phyloP scores from a whole-genome alignment of 2,797 vertebrate species.

The Poeciliopsis presidionis region DNA sequence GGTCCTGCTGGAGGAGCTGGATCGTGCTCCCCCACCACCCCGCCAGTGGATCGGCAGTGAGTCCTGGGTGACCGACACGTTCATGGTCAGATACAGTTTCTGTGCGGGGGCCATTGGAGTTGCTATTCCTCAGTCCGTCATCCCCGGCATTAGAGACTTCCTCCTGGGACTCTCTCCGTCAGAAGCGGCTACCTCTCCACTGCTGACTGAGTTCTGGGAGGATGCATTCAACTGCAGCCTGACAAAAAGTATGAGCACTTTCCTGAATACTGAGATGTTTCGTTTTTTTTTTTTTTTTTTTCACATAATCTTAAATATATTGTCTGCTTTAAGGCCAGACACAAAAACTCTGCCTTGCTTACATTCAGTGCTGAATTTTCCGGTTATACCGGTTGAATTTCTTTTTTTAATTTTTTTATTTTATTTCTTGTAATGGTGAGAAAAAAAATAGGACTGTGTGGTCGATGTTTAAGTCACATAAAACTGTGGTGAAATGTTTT shows the following conservation, averaged over 20 bases:
- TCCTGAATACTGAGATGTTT: background rate
- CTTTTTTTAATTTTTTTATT: background rate
- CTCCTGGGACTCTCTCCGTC: constrained; percentile 53
- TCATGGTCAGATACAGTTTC: constrained; percentile 53
- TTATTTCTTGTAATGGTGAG: background rate
- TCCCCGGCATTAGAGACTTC: constrained; percentile 74
- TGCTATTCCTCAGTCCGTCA: constrained; percentile 66
- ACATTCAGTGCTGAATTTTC: background rate
- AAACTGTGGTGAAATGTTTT: background rate
- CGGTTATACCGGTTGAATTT: background rate
- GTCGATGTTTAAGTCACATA: background rate
- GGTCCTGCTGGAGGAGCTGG: constrained; percentile 66
- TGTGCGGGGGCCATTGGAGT: constrained; percentile 72
- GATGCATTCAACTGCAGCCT: constrained; percentile 68
- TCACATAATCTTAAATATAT: background rate
- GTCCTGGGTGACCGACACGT: constrained; percentile 67
- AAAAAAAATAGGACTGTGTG: background rate
- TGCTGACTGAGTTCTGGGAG: constrained; percentile 77
- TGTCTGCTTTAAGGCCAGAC: background rate
- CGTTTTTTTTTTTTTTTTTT: too few species aligned
- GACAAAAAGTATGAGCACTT: constrained; percentile 50
- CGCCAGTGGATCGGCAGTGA: constrained; percentile 77
- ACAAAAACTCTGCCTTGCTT: background rate
- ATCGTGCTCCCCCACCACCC: constrained; percentile 42
- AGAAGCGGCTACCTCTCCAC: constrained; percentile 46